Evolutionary conservation across 2,113 vertebrate species (phyloP).

Genomic region (Paramormyrops kingsleyae): DNA sequence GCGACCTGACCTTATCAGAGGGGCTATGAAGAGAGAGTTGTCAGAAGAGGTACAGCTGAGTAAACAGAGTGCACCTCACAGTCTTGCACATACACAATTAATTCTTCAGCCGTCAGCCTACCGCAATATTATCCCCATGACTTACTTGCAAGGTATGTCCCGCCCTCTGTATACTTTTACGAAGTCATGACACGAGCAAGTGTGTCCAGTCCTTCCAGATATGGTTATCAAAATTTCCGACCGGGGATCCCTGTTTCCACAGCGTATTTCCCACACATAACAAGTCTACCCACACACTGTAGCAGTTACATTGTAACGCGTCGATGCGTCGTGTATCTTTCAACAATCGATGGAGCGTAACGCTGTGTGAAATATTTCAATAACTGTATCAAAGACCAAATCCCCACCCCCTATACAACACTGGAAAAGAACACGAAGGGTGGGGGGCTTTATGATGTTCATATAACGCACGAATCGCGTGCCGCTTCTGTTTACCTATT

Average conservation of each 20-base stretch:
- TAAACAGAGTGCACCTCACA: not conserved
- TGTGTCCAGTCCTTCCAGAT: not conserved
- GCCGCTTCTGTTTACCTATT: not conserved
- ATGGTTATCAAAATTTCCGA: slow-evolving; percentile 5
- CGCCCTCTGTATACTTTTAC: slow-evolving; percentile 8
- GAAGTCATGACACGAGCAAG: not conserved
- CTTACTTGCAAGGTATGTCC: slow-evolving; percentile 6
- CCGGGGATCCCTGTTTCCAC: not conserved
- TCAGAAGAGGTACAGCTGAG: not conserved
- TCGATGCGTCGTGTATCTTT: slow-evolving; percentile 21
- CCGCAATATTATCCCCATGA: slow-evolving; percentile 1
- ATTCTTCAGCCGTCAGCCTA: not conserved
- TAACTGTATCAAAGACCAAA: slow-evolving; percentile 25
- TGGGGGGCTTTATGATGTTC: slow-evolving; percentile 22
- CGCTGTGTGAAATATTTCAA: slow-evolving; percentile 27
- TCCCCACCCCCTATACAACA: slow-evolving; percentile 35
- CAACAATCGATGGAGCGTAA: slow-evolving; percentile 25
- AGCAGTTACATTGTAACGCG: slow-evolving; percentile 22
- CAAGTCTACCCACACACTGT: not conserved
- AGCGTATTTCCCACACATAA: not conserved
- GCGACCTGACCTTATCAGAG: not conserved
- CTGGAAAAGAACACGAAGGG: slow-evolving; percentile 17
- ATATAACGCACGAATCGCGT: not conserved
- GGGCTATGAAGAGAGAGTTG: not conserved
- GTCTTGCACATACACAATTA: not conserved